Conservation (phyloP, 2,888 invertebrate genomes). For the Poecilobothrus nobilitatus region DNA sequence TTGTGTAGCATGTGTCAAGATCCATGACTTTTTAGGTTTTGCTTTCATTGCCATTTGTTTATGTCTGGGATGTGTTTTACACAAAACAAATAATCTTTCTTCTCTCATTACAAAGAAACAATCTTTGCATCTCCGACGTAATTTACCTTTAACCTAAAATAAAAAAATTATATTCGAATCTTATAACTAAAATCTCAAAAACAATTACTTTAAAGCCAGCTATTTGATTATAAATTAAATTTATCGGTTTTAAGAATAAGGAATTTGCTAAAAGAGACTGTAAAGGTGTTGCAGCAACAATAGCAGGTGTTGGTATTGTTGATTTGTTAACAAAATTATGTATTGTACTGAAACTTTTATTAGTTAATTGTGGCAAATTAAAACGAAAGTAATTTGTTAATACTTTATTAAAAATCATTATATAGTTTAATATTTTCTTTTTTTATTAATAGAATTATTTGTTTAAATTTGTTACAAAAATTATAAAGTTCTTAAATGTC, state of each 20-base stretch:
- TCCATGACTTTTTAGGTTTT: slow-evolving; percentile 62
- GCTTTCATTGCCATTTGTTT: slow-evolving; percentile 70
- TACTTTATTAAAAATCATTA: background rate
- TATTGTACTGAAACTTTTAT: background rate
- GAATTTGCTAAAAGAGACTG: background rate
- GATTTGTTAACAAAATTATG: background rate
- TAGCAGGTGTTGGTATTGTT: no score
- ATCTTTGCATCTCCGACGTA: slow-evolving; percentile 65
- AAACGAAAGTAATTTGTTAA: background rate
- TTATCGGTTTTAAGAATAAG: background rate
- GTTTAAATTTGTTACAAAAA: no score
- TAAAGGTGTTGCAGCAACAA: background rate
- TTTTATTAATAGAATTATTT: no score
- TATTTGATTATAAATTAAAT: slow-evolving; percentile 26
- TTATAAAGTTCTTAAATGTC: no score
- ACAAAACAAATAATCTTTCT: slow-evolving; percentile 62
- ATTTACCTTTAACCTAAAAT: slow-evolving; percentile 46
- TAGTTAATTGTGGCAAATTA: background rate
- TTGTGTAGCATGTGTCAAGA: slow-evolving; percentile 66
- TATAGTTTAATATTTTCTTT: background rate
- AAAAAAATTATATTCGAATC: no score
- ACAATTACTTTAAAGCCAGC: slow-evolving; percentile 58
- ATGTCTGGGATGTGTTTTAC: slow-evolving; percentile 67
- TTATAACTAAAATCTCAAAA: background rate
- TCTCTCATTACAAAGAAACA: slow-evolving; percentile 65